phyloP scores from a whole-genome alignment of 1,140 invertebrate genomes.

The Diuraphis noxia region DNA sequence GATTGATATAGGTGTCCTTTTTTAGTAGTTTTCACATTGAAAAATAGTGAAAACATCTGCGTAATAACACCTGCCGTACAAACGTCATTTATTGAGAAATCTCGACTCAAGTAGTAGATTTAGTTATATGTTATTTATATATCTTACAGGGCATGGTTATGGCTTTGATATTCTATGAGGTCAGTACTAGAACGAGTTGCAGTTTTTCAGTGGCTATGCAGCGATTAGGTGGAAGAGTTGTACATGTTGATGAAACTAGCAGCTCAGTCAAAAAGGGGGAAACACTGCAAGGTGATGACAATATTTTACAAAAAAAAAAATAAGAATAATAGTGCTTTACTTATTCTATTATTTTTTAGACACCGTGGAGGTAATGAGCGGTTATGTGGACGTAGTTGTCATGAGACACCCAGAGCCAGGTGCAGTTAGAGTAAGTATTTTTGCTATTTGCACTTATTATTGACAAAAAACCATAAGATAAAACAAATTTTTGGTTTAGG shows the following conservation, averaged over 20 bases:
- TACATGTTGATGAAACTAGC: constrained; percentile 83
- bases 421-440: constrained; percentile 78
- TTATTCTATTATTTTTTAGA: constrained; percentile 63
- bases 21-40: no score
- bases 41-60: no score
- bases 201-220: constrained; percentile 97
- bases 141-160: constrained; percentile 81
- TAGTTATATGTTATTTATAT: neutral
- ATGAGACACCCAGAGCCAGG: constrained; percentile 90
- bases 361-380: constrained; percentile 81
- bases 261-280: constrained; percentile 98
- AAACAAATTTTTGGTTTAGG: constrained; percentile 63
- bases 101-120: no score
- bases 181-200: constrained; percentile 91
- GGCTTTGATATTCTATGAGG: constrained; percentile 97
- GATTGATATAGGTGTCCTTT: no score
- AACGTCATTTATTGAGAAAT: no score
- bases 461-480: neutral
- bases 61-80: no score
- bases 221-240: constrained; percentile 87
- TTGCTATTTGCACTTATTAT: neutral
- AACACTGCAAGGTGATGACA: constrained; percentile 76
- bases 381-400: constrained; percentile 90
- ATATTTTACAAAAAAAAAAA: constrained; percentile 18
- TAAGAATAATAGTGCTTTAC: constrained; percentile 16